Base-by-base conservation (phyloP, 1,140 invertebrate genomes). In the Vanessa tameamea region DNA sequence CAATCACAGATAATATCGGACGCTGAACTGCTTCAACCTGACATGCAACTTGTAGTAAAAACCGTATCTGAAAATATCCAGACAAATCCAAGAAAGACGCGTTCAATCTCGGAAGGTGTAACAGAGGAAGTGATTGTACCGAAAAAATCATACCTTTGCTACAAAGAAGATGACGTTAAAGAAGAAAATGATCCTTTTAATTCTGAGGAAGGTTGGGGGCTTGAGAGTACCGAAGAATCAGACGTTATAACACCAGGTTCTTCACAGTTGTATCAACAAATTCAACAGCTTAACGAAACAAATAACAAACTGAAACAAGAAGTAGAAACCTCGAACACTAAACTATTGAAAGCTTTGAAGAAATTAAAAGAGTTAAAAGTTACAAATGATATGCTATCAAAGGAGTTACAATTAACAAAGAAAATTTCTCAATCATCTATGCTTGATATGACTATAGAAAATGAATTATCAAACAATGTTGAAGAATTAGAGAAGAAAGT, bases 331-430 rank as follows among this genome's bases (percentile, higher is more conserved):
- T 87, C 93, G 43, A 95, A 96, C 81, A 80, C 94, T 1, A 96
- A 96, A 79, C 94, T 94, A 31, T 92, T 93, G 9, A 97, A 96
- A 91, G 93, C 96, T 15, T 89, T 97, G 73, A 96, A 95, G 80
- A 97, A 96, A 86, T 84, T 96, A 2, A 97, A 97, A 81, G 96
- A 97, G 82, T 94, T 96, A 70, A 96, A 97, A 87, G 68, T 90
- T 4, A 94, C 94, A 80, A 94, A 95, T 81, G 95, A 96, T n/a
- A 89, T 93, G 78, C 81, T 95, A n/a, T 91, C 89, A 43, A 92
- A 93, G 48, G 93, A 95, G 80, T 79, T 94, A 74, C 95, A 94
- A 75, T 92, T 92, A 64, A 84, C 90, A 11, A 94, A 94, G 77
- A 92, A 93, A 61, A 80, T 93, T 51, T 92, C 90, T 47, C 93